Percentiles rank a stretch among this genome's conserved stretches.
Evolutionary conservation across 1,140 invertebrate genomes (phyloP).

Genomic region (Chrysomallon squamiferum): DNA sequence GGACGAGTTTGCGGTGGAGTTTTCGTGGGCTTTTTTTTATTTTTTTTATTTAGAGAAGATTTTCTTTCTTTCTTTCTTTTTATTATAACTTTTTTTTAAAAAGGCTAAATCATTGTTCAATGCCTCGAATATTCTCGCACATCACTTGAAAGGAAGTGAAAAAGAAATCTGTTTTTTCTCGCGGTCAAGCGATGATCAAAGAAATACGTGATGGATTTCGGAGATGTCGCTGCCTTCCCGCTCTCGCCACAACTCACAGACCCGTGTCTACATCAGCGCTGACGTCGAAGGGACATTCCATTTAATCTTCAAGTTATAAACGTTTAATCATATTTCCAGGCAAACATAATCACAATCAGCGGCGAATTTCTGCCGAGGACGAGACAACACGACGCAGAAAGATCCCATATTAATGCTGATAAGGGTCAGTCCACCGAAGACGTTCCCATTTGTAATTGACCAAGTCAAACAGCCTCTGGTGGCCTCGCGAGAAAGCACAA

Average conservation of each 20-base stretch:
- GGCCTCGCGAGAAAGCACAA: not conserved
- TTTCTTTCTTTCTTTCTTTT: too few species aligned
- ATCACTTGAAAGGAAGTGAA: too few species aligned
- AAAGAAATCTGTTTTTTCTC: too few species aligned
- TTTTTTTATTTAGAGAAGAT: too few species aligned
- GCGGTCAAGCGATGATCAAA: too few species aligned
- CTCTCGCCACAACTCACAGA: conserved; percentile 1
- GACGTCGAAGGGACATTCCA: not conserved
- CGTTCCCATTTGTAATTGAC: not conserved
- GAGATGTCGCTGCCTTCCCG: too few species aligned
- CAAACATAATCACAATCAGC: conserved; percentile 6
- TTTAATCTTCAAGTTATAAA: conserved; percentile 1
- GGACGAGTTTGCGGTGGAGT: too few species aligned
- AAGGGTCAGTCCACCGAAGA: not conserved
- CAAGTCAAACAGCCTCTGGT: conserved; percentile 1
- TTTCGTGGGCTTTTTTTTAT: too few species aligned
- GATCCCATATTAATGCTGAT: conserved; percentile 3
- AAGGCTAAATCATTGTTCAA: too few species aligned
- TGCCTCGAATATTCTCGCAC: too few species aligned
- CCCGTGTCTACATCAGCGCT: not conserved
- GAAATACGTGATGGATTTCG: too few species aligned
- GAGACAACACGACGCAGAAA: conserved; percentile 2
- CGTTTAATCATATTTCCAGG: conserved; percentile 8
- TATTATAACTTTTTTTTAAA: too few species aligned
- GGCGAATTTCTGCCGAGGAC: not conserved